Evolutionary conservation across 2,888 invertebrate species (phyloP), one percentile per base, ranked within the genome.

Genomic region (Molanna angustata): DNA sequence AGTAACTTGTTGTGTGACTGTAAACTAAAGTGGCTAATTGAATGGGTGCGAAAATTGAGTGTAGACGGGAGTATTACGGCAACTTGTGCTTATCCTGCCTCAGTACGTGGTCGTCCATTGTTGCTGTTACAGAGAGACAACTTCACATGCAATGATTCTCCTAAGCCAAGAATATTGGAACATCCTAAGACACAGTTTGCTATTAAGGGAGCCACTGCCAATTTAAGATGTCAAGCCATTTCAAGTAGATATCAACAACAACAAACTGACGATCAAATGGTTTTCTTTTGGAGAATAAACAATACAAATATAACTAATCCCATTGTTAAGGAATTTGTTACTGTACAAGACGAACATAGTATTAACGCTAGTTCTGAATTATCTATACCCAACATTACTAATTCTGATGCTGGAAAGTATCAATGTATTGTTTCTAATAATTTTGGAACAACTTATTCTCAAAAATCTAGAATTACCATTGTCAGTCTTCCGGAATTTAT

Each of bases 361-460:
- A 83, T 81, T 1, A 80, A 83, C 60, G 85, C 84, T 35, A 80
- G 85, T 35, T 91, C 93, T 14, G 77, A 82, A 47, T 78, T 96
- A 50, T 80, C 84, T 45, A 79, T 96, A 58, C 74, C 76, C 31
- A 86, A 88, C 67, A 85, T 94, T 1, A 85, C 86, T 47, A 85
- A 91, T 71, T 78, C 82, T 35, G 86, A 93, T 69, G 88, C 88
- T 55, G 96, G 95, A 1, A 84, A 83, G 68, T 97, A 96, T 71
- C 95, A 97, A 69, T 97, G 97, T 74, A 84, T 94, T 59, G 91
- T 93, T 7, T 85, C 87, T 13, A 96, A 96, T 68, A 83, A 82
- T 59, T 94, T 88, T 73, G 96, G 95, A 4, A 87, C 90, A 4
- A 89, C 90, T 2, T 95, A 94, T 69, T 95, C 95, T 1, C 79